Percentiles rank a stretch among this genome's conserved stretches.
phyloP scores from a whole-genome alignment of 2,797 vertebrate species.

The Chromobotia macracanthus region DNA sequence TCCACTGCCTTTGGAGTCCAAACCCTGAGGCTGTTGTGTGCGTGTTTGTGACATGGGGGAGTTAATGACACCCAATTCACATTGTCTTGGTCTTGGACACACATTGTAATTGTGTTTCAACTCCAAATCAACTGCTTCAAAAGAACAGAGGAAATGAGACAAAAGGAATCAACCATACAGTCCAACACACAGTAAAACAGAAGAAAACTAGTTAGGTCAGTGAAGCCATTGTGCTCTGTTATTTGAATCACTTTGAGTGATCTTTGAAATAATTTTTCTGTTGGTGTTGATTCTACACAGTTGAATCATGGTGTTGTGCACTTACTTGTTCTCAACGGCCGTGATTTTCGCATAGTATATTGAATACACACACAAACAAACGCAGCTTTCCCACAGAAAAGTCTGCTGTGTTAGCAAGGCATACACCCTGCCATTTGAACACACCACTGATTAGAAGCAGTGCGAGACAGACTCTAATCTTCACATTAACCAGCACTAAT shows the following conservation, averaged over 20 bases:
- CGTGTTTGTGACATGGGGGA: slow-evolving; percentile 63
- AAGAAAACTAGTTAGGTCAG: slow-evolving; percentile 40
- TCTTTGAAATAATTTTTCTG: slow-evolving; percentile 2
- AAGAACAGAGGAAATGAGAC: slow-evolving; percentile 37
- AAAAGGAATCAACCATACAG: slow-evolving; percentile 12
- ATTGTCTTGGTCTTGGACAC: slow-evolving; percentile 65
- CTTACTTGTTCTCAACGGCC: no score
- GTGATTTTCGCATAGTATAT: background rate
- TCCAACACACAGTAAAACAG: slow-evolving; percentile 46
- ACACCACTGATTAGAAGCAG: slow-evolving; percentile 59
- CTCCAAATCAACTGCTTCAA: slow-evolving; percentile 75
- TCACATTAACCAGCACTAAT: slow-evolving; percentile 67
- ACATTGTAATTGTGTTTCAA: slow-evolving; percentile 73
- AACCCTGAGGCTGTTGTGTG: background rate
- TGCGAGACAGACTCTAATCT: slow-evolving; percentile 63
- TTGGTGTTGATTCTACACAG: slow-evolving; percentile 37
- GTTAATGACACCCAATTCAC: slow-evolving; percentile 78
- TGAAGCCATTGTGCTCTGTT: background rate
- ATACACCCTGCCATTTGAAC: slow-evolving; percentile 55
- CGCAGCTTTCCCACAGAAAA: slow-evolving; percentile 50
- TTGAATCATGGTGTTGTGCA: no score
- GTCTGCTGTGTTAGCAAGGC: slow-evolving; percentile 49
- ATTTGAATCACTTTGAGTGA: slow-evolving; percentile 6
- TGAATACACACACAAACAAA: slow-evolving; percentile 4
- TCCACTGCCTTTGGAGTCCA: background rate